phyloP scores from a whole-genome alignment of 2,888 invertebrate species.

The Aspidiotus rigidus region DNA sequence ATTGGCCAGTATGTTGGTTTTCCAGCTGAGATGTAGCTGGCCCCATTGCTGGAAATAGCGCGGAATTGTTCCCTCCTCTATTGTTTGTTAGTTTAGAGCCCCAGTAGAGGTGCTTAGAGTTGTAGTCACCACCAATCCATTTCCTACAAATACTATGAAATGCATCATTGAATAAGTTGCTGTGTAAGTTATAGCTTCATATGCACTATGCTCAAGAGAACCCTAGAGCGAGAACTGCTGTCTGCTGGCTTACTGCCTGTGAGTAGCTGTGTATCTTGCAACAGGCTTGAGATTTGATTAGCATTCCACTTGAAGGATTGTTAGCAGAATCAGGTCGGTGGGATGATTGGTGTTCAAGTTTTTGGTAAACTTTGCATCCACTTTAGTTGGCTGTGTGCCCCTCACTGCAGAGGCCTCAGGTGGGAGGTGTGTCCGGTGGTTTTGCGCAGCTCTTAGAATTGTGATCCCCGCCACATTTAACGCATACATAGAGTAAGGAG shows the following conservation, averaged over 20 bases:
- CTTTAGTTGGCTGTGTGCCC: neutral
- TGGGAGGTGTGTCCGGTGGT: neutral
- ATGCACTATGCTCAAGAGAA: neutral
- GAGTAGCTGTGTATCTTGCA: neutral
- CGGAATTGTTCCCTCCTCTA: neutral
- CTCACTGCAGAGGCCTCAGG: neutral
- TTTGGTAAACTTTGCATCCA: neutral
- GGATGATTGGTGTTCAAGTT: neutral
- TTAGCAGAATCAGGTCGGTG: neutral
- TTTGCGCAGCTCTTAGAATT: neutral
- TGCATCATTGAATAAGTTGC: neutral
- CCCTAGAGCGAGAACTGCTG: neutral
- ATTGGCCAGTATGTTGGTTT: neutral
- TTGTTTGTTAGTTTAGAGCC: neutral
- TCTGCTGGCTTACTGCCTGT: neutral
- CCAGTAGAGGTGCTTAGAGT: neutral
- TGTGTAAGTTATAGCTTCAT: neutral
- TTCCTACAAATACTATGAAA: neutral
- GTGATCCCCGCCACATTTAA: neutral
- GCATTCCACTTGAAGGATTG: neutral
- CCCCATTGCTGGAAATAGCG: neutral
- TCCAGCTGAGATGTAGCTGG: neutral
- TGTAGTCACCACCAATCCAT: neutral
- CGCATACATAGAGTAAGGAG: neutral
- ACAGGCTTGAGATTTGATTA: neutral